Percentiles rank a stretch among this genome's conserved stretches.
These are phyloP conservation scores for Pyrocoelia pectoralis DNA, from an alignment of 2,888 invertebrate genomes.

Conservation along the genomic window DNA sequence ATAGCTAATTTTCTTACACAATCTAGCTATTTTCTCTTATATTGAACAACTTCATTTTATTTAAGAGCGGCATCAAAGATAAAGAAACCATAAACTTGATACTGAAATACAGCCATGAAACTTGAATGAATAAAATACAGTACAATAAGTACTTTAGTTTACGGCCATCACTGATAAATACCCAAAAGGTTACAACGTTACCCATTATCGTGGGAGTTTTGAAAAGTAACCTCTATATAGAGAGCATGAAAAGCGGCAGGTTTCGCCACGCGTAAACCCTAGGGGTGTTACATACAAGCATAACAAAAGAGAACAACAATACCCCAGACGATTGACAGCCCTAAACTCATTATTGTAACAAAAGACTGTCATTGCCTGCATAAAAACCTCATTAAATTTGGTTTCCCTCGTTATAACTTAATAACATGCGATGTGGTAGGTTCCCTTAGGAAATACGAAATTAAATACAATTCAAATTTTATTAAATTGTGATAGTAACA, in stretches of 20 bases:
- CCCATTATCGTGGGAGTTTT: slow-evolving; percentile 33
- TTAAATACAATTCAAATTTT: slow-evolving; percentile 40
- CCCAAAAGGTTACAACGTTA: slow-evolving; percentile 33
- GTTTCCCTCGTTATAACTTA: slow-evolving; percentile 55
- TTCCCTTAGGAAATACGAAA: slow-evolving; percentile 42
- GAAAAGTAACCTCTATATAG: slow-evolving; percentile 37
- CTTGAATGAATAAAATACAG: slow-evolving; percentile 19
- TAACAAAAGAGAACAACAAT: slow-evolving; percentile 52
- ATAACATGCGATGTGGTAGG: slow-evolving; percentile 49
- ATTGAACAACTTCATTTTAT: too few species aligned
- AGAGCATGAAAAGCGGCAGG: slow-evolving; percentile 22
- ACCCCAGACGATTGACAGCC: slow-evolving; percentile 58
- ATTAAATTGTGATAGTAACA: slow-evolving; percentile 27
- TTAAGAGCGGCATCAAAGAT: background rate
- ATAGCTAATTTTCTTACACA: too few species aligned
- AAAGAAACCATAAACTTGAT: slow-evolving; percentile 15
- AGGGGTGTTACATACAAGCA: slow-evolving; percentile 42
- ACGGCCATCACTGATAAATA: slow-evolving; percentile 39
- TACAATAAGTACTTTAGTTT: slow-evolving; percentile 28
- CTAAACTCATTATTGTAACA: slow-evolving; percentile 61
- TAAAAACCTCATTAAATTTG: slow-evolving; percentile 61
- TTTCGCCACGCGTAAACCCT: slow-evolving; percentile 40
- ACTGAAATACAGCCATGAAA: slow-evolving; percentile 21
- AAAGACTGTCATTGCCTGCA: slow-evolving; percentile 61
- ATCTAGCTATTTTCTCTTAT: too few species aligned